phyloP scores from a whole-genome alignment of 2,888 invertebrate genomes.

The Melinaea marsaeus region DNA sequence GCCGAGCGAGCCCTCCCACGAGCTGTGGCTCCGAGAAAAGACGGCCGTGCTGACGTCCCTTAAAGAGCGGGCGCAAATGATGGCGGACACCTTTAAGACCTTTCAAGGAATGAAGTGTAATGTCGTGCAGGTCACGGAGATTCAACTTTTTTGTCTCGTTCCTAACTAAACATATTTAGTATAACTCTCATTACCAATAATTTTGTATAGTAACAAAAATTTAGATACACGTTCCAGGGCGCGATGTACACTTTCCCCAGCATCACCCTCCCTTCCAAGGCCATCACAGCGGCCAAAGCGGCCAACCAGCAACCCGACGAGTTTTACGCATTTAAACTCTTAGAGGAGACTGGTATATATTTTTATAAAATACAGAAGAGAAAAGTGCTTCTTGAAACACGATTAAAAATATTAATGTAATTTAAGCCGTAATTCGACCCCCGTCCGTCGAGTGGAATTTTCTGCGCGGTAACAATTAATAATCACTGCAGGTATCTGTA shows the following conservation, averaged over 20 bases:
- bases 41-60: slow-evolving; percentile 84
- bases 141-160: too few species aligned
- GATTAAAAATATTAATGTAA: slow-evolving; percentile 4
- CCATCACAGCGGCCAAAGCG: slow-evolving; percentile 88
- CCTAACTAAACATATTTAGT: too few species aligned
- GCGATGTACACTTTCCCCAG: slow-evolving; percentile 99
- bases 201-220: too few species aligned
- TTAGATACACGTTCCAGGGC: slow-evolving; percentile 73
- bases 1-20: slow-evolving; percentile 92
- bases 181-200: too few species aligned
- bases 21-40: slow-evolving; percentile 86
- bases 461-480: too few species aligned
- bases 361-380: slow-evolving; percentile 9
- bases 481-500: slow-evolving; percentile 86
- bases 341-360: slow-evolving; percentile 85
- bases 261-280: slow-evolving; percentile 88
- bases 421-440: too few species aligned
- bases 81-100: slow-evolving; percentile 91
- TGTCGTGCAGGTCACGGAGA: slow-evolving; percentile 73
- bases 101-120: slow-evolving; percentile 95
- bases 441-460: too few species aligned
- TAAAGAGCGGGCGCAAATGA: slow-evolving; percentile 86
- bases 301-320: slow-evolving; percentile 88
- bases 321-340: slow-evolving; percentile 93
- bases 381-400: neutral